Evolutionary conservation across 2,797 vertebrate genomes (phyloP), one percentile per base, ranked within the genome.

Genomic region (Acipenser ruthenus): DNA sequence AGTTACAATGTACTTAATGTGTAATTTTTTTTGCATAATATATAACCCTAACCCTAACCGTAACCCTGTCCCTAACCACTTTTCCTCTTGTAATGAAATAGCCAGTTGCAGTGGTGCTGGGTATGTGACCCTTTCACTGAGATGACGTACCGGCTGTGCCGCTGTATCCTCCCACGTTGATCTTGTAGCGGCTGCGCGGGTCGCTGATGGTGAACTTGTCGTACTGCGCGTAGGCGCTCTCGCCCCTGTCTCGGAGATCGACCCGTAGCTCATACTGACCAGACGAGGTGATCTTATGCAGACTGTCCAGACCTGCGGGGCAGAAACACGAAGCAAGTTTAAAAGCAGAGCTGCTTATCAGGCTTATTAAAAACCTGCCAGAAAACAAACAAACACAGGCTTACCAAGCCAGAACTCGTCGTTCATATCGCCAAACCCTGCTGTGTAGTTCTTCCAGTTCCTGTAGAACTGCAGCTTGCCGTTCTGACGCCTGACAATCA

Each of bases 391-490:
- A 0, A 37, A 18, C 15, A 18, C 15, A 18, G 15, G 67, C 83
- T 68, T 78, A 97, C 96, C 96, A 10, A 98, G 85, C 93, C 96
- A 99, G 87, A 98, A 98, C 80, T 99, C 96, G 72, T 94, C 93
- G 0, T 81, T 88, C 77, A 85, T 89, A 79, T 99, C 91, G 55
- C 95, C 96, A 68, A 99, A 99, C 1, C 95, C 96, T 55, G 79
- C 80, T 0, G 91, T 88, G 0, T 98, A 99, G 69, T 92, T 90
- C 78, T 91, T 97, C 96, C 96, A 99, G 85, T 97, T 95, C 72
- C 77, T 88, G 80, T 97, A 96, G 84, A 99, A 99, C 74, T 99
- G 91, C 56, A 95, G 79, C 61, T 68, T 90, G 2, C 96, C 96
- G 0, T 93, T 93, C 73, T 93, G 93, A 10, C 95, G 91, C 75